A percentile compares a stretch with the other conserved stretches of the same genome.
These are phyloP conservation scores for Actinia equina DNA, from an alignment of 64 coral and sea anemone species.

Conservation along the genomic window DNA sequence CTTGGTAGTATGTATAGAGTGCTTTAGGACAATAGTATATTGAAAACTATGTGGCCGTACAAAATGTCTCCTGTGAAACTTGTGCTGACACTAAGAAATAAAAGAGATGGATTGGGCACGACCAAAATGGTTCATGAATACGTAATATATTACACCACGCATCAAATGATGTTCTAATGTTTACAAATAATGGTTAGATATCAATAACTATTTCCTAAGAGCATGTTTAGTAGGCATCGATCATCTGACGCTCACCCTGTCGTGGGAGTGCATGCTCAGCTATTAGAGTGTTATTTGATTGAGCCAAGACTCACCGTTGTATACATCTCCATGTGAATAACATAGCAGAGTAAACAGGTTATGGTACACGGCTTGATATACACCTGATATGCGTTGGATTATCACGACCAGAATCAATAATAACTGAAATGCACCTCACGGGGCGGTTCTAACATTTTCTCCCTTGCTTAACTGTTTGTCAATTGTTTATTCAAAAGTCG, in stretches of 20 bases:
- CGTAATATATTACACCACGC: background rate
- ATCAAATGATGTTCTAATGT: background rate
- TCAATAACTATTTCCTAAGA: background rate
- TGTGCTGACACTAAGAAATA: no score
- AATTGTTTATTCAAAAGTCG: background rate
- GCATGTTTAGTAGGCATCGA: background rate
- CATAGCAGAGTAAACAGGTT: background rate
- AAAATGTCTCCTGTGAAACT: no score
- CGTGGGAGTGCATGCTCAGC: background rate
- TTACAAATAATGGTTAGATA: background rate
- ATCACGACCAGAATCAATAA: background rate
- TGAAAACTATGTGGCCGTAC: no score
- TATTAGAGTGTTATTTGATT: background rate
- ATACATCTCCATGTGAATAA: background rate
- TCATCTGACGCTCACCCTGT: background rate
- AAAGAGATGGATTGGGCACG: background rate
- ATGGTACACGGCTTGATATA: background rate
- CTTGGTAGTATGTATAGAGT: no score
- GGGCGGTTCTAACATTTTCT: background rate
- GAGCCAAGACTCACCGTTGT: no score
- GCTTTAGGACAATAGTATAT: no score
- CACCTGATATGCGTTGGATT: background rate
- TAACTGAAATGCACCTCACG: background rate
- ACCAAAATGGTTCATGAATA: background rate
- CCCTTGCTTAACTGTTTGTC: background rate